A percentile compares a stretch with the other conserved stretches of the same genome.
These are phyloP conservation scores for Anhinga rufa DNA, from an alignment of 2,113 vertebrate species.

Conservation along the genomic window DNA sequence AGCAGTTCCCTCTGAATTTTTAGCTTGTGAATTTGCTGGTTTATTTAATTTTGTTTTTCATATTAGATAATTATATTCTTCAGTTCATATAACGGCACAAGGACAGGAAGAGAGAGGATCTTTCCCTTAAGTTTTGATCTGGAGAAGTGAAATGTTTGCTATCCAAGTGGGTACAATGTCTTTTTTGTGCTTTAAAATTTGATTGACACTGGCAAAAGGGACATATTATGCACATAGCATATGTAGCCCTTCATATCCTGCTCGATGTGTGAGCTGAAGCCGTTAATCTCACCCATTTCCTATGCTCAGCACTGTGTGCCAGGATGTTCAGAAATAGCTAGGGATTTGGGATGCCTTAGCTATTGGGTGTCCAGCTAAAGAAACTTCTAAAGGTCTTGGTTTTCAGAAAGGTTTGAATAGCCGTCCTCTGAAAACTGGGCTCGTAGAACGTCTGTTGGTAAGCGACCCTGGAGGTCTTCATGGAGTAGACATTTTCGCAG, in stretches of 20 bases:
- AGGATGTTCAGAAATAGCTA: conserved; percentile 43
- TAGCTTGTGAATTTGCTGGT: background rate
- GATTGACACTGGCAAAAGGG: conserved; percentile 52
- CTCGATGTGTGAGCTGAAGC: background rate
- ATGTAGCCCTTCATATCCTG: conserved; percentile 33
- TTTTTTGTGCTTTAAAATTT: conserved; percentile 21
- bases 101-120: background rate
- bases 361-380: conserved; percentile 32
- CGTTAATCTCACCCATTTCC: conserved; percentile 43
- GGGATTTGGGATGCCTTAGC: conserved; percentile 12
- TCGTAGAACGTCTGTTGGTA: background rate
- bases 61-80: background rate
- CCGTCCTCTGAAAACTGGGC: background rate
- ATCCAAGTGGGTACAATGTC: background rate
- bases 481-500: background rate
- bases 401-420: conserved; percentile 31
- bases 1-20: background rate
- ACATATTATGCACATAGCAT: background rate
- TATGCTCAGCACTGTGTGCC: conserved; percentile 22
- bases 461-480: background rate
- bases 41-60: background rate
- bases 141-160: background rate
- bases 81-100: background rate
- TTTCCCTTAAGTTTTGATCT: background rate
- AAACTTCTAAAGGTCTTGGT: conserved; percentile 12